Evolutionary conservation across 2,113 vertebrate genomes (phyloP), one percentile per base, ranked within the genome.

Genomic region (Gulo gulo): DNA sequence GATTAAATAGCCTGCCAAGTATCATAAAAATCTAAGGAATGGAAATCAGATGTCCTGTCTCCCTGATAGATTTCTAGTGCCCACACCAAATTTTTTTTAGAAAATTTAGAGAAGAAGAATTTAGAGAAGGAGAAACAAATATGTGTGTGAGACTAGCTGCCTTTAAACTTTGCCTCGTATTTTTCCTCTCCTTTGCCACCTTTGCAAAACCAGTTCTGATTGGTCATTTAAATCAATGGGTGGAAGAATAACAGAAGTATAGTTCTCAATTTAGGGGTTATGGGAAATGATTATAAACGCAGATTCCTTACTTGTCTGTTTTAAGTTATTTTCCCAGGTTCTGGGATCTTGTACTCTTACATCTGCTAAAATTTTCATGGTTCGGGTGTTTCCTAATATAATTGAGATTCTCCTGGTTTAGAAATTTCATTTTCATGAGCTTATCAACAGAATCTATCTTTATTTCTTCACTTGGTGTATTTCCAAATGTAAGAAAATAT

Each of bases 361-460:
- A 91, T 94, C 78, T 98, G 82, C 34, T 94, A 81, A 76, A 50
- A 55, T 95, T 91, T 97, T 96, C 83, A 79, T 93, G 73, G 81
- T 96, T 96, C 47, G 20, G 42, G 6, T 88, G 69, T 93, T 97
- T 97, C 31, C 45, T 97, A 88, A 95, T 95, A n/a, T 79, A 97
- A 94, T 57, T 93, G 52, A 94, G 93, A 86, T 97, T 94, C 65
- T 94, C 50, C 12, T 83, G 86, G 31, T 78, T 95, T 94, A 76
- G 34, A 97, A 85, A 86, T 96, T 91, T 95, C 3, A 52, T 96
- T 95, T 95, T 96, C 57, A 76, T 94, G 18, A 80, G 42, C 31
- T 71, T 97, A 97, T 95, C 98, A 86, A 55, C 79, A 57, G 15
- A 91, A 47, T 88, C 36, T 69, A 88, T 97, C 88, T 97, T 93